Percentiles rank a stretch among this genome's conserved stretches.
These are phyloP conservation scores for Eudyptes chrysolophus DNA, from an alignment of 2,113 vertebrate genomes.

Conservation along the genomic window DNA sequence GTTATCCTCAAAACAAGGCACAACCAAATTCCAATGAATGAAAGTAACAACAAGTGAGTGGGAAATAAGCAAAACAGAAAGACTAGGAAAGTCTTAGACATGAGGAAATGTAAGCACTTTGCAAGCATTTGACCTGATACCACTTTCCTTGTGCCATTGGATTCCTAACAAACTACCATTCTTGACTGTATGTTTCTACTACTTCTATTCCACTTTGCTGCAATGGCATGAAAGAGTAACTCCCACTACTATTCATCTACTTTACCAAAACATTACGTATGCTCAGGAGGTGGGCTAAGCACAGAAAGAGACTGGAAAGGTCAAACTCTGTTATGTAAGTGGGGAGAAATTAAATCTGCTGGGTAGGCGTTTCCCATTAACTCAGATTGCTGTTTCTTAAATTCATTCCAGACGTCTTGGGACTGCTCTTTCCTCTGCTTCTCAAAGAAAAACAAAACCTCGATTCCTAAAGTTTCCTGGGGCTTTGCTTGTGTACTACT, in stretches of 20 bases:
- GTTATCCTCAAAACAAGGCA: not conserved
- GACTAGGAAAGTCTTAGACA: not conserved
- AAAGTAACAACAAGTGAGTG: not conserved
- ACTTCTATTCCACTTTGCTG: not conserved
- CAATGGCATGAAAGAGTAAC: not conserved
- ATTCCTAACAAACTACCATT: not conserved
- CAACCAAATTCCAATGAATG: not conserved
- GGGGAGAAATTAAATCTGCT: not conserved
- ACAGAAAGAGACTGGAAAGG: not conserved
- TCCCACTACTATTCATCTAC: not conserved
- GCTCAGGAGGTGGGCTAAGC: not conserved
- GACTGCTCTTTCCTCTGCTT: constrained; percentile 6
- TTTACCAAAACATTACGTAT: not conserved
- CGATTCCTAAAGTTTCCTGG: not conserved
- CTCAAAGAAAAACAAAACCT: constrained; percentile 42
- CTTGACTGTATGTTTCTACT: not conserved
- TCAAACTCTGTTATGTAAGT: not conserved
- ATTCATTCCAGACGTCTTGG: constrained; percentile 26
- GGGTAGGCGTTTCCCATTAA: not conserved
- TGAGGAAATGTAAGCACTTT: not conserved
- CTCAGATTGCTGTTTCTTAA: not conserved
- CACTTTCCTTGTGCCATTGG: not conserved
- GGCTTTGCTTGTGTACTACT: constrained; percentile 20
- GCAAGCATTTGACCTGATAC: not conserved
- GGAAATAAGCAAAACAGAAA: not conserved